A percentile compares a stretch with the other conserved stretches of the same genome.
Conservation (phyloP, 1,140 invertebrate species). For the Neoseiulus cucumeris region DNA sequence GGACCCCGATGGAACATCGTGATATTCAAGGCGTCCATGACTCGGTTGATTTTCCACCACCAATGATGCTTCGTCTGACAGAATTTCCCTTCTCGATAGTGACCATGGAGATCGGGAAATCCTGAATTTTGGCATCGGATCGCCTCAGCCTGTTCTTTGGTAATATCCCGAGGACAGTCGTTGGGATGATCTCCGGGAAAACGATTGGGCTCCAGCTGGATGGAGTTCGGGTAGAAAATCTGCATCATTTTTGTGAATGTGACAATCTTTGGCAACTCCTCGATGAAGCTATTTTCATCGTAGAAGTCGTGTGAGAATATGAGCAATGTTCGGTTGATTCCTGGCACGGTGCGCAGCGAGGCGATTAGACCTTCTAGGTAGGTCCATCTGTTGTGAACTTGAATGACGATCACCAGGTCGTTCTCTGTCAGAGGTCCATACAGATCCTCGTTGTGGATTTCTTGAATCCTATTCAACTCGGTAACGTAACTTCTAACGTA, state of each 20-base stretch:
- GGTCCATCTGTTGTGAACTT: constrained; percentile 79
- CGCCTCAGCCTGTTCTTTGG: constrained; percentile 56
- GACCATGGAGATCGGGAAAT: constrained; percentile 82
- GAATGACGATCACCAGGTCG: constrained; percentile 51
- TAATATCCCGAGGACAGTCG: constrained; percentile 78
- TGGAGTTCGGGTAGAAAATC: constrained; percentile 90
- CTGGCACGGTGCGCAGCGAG: constrained; percentile 61
- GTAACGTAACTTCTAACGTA: constrained; percentile 7
- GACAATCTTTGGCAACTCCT: constrained; percentile 5
- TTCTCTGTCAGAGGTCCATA: constrained; percentile 50
- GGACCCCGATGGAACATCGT: constrained; percentile 36
- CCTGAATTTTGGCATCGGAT: constrained; percentile 70
- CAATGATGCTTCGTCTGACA: constrained; percentile 98
- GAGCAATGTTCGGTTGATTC: constrained; percentile 66
- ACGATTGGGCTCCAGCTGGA: constrained; percentile 70
- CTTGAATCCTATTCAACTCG: constrained; percentile 39
- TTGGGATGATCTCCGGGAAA: constrained; percentile 83
- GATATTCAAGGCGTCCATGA: constrained; percentile 34
- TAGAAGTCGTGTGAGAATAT: constrained; percentile 91
- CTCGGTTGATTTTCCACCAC: constrained; percentile 75
- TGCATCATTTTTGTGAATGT: constrained; percentile 45
- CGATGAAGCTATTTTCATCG: constrained; percentile 40
- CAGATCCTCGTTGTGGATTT: constrained; percentile 47
- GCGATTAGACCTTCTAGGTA: constrained; percentile 81
- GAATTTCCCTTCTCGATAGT: constrained; percentile 88